These are phyloP conservation scores for Brachymystax lenok DNA, from an alignment of 2,797 vertebrate genomes.

Conservation along the genomic window DNA sequence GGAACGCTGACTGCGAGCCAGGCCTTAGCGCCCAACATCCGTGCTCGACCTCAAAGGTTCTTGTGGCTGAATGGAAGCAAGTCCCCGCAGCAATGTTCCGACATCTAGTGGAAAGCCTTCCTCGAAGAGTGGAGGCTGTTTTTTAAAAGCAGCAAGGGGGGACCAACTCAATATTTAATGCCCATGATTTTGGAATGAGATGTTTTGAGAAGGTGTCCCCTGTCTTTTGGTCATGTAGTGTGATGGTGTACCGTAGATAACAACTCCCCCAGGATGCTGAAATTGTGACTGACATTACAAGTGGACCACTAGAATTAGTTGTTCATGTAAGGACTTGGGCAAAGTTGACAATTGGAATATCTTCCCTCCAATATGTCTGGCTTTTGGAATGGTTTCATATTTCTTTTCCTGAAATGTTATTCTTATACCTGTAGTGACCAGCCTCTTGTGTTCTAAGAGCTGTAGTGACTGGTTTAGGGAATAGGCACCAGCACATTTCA, in stretches of 20 bases:
- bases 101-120: too few relatives aligned
- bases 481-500: constrained; percentile 33
- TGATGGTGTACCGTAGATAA: background rate
- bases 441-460: constrained; percentile 16
- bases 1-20: too few relatives aligned
- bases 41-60: too few relatives aligned
- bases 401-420: constrained; percentile 18
- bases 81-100: too few relatives aligned
- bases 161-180: too few relatives aligned
- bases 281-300: background rate
- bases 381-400: constrained; percentile 40
- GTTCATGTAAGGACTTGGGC: constrained; percentile 21
- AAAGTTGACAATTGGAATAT: constrained; percentile 32
- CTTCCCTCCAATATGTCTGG: constrained; percentile 41
- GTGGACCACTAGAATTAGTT: constrained; percentile 23
- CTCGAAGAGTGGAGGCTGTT: too few relatives aligned
- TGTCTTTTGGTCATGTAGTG: too few relatives aligned
- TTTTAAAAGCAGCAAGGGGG: too few relatives aligned
- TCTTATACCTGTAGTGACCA: constrained; percentile 16
- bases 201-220: too few relatives aligned
- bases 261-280: background rate
- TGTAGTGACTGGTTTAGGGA: constrained; percentile 12
- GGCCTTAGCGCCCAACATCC: too few relatives aligned
- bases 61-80: too few relatives aligned
- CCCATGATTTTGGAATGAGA: too few relatives aligned